Evolutionary conservation across 2,797 vertebrate genomes (phyloP).

Genomic region (Siniperca undulata): DNA sequence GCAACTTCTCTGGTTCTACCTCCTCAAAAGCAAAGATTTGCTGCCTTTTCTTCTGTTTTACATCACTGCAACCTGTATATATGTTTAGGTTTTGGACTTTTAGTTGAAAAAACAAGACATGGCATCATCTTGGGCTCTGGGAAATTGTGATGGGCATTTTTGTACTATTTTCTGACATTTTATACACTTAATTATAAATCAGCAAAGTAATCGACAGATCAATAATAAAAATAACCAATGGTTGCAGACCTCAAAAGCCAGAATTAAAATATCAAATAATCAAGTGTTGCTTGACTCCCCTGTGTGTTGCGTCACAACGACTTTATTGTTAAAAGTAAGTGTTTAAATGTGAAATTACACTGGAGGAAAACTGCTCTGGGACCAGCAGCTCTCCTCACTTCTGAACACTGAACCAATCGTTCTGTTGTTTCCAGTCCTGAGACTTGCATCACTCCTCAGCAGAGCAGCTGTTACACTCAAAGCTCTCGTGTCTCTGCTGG

Average conservation of each 20-base stretch:
- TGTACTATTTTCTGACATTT: not conserved
- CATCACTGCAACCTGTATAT: too few relatives aligned
- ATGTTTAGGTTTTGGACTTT: not conserved
- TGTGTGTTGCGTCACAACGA: not conserved
- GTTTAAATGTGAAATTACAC: not conserved
- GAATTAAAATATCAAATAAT: not conserved
- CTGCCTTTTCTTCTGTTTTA: not conserved
- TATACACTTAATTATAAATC: not conserved
- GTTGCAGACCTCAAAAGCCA: not conserved
- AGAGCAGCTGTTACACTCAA: conserved; percentile 24
- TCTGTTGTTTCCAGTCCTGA: not conserved
- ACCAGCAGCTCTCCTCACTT: not conserved
- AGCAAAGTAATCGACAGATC: not conserved
- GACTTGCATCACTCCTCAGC: conserved; percentile 3
- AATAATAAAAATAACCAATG: not conserved
- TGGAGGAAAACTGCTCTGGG: not conserved
- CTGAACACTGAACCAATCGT: not conserved
- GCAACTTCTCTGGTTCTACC: not conserved
- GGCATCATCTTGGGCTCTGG: too few relatives aligned
- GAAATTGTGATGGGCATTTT: too few relatives aligned
- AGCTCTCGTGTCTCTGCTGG: not conserved
- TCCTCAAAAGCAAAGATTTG: not conserved
- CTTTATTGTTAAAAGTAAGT: not conserved
- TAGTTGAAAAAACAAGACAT: too few relatives aligned
- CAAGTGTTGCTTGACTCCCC: not conserved